Percentiles rank a stretch among this genome's conserved stretches.
phyloP scores from a whole-genome alignment of 2,113 vertebrate genomes.

The Aspiorhynchus laticeps region DNA sequence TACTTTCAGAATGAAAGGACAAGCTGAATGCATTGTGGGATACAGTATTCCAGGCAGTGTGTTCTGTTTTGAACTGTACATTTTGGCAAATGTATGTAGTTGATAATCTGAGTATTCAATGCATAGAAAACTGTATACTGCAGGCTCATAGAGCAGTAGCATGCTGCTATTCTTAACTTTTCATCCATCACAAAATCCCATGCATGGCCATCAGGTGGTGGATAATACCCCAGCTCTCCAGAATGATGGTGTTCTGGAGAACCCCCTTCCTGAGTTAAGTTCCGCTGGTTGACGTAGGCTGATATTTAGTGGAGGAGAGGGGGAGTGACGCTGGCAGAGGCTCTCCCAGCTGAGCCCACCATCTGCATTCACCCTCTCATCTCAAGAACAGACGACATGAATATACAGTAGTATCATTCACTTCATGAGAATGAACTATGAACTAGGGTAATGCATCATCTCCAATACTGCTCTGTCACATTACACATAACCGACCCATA shows the following conservation, averaged over 20 bases:
- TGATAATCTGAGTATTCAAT: not conserved
- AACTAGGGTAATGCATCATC: not conserved
- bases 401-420: not conserved
- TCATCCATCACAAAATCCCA: conserved; percentile 15
- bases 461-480: not conserved
- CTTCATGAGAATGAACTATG: not conserved
- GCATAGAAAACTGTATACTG: conserved; percentile 2
- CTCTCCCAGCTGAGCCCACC: conserved; percentile 54
- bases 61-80: not conserved
- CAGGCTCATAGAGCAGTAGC: not conserved
- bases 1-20: not conserved
- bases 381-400: not conserved
- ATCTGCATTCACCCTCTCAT: conserved; percentile 51
- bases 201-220: conserved; percentile 8
- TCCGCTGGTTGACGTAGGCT: conserved; percentile 48
- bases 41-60: not conserved
- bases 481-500: not conserved
- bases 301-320: conserved; percentile 53
- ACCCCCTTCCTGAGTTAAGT: conserved; percentile 46
- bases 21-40: not conserved
- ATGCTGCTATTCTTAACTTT: not conserved
- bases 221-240: conserved; percentile 22
- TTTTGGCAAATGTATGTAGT: not conserved
- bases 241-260: conserved; percentile 44
- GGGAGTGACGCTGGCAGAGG: conserved; percentile 48